These are phyloP conservation scores for Radopholus similis DNA, from an alignment of 1,140 invertebrate species.

Conservation along the genomic window DNA sequence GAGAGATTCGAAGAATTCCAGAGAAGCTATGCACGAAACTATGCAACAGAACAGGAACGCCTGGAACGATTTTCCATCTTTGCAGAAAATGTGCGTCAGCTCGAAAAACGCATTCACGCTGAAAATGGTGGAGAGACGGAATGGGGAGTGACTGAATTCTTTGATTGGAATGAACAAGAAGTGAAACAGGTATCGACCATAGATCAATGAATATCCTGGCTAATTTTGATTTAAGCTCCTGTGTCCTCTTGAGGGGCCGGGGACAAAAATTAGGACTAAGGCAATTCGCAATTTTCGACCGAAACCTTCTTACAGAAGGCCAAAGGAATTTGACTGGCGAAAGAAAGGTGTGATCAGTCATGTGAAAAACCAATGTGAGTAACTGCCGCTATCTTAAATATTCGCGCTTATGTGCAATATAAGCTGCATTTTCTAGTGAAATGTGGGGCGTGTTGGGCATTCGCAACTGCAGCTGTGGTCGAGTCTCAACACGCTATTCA, in stretches of 20 bases:
- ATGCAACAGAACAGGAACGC: background rate
- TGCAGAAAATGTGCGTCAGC: background rate
- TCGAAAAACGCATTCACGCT: background rate
- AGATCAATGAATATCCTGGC: background rate
- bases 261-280: too few species aligned
- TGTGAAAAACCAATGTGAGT: conserved; percentile 31
- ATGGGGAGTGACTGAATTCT: conserved; percentile 14
- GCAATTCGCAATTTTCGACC: conserved; percentile 5
- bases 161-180: conserved; percentile 25
- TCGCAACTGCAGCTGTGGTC: conserved; percentile 25
- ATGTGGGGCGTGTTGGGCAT: conserved; percentile 38
- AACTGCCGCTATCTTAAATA: background rate
- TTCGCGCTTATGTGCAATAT: too few species aligned
- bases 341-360: conserved; percentile 18
- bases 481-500: conserved; percentile 28
- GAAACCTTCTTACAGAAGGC: background rate
- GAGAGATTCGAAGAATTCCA: too few species aligned
- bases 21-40: background rate
- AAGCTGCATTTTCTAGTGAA: conserved; percentile 11
- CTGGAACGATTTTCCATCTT: background rate
- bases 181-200: background rate
- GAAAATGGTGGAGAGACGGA: background rate
- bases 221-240: background rate
- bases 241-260: background rate
- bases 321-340: conserved; percentile 29